Base-by-base conservation (phyloP, 2,797 vertebrate species). In the Zalophus californianus region DNA sequence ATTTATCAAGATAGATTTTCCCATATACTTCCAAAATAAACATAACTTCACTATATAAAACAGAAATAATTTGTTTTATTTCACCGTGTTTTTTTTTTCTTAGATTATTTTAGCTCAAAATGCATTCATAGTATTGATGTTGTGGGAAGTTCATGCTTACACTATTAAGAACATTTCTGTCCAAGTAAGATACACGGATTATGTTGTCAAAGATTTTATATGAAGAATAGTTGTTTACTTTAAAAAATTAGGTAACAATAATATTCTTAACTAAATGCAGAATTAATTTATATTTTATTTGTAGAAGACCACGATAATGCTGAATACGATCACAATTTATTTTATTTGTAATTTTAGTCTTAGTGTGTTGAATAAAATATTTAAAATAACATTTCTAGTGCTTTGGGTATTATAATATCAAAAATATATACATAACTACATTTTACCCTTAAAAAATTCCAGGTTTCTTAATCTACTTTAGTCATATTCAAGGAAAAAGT, bases 191-290 rank as follows among this genome's bases (percentile, higher is more conserved):
- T 89, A 82, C 3, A 18, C 58, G 27, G 21, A 29, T 11, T 58
- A 29, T 58, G 50, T 79, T 94, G 11, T 32, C 60, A 60, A 87
- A 75, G 14, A 52, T 75, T 95, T 92, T 83, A 25, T 32, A 54
- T 50, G 2, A 93, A 82, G 10, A 92, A 95, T 83, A 62, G 50
- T 44, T 54, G 10, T 86, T 83, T 87, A n/a, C 38, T 20, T 80
- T 44, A 72, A 92, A 93, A 86, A 94, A 83, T 87, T 68, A 79
- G 13, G 60, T 92, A 91, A 86, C 48, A 91, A 90, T 94, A 13
- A 62, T 50, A 79, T 82, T 70, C 48, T 77, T 94, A 70, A 73
- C 1, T 85, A 79, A 68, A 77, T 35, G 13, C 15, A 79, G 32
- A 84, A 80, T 87, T 80, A n/a, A 38, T 87, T 91, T 84, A 52